These are phyloP conservation scores for Loris lydekkerianus DNA, from an alignment of 2,797 vertebrate genomes.

Conservation along the genomic window DNA sequence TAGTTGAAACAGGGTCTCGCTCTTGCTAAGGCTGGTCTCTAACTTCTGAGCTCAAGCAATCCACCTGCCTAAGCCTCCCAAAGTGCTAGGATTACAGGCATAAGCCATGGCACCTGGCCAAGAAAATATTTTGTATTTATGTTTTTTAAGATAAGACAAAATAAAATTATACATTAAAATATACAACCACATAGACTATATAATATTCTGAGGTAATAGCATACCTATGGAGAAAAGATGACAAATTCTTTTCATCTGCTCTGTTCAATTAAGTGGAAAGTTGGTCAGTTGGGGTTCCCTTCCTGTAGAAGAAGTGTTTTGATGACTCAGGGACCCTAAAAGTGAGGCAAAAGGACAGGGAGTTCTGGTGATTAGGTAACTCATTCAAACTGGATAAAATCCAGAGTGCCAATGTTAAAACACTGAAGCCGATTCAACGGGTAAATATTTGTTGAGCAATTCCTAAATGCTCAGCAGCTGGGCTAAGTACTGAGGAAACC, in stretches of 20 bases:
- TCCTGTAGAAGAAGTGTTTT: not conserved
- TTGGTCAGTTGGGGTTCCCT: not conserved
- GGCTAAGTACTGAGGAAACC: not conserved
- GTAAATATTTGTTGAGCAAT: not conserved
- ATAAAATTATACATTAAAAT: not conserved
- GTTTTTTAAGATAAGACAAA: not conserved
- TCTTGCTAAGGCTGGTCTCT: no score
- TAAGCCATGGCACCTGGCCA: not conserved
- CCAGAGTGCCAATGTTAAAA: not conserved
- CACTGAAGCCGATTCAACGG: not conserved
- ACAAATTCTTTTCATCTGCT: not conserved
- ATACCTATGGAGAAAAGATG: not conserved
- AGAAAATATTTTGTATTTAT: no score
- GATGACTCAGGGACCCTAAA: not conserved
- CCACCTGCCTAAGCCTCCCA: no score
- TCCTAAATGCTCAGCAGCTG: not conserved
- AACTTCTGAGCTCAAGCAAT: no score
- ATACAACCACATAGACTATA: not conserved
- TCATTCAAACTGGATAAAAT: not conserved
- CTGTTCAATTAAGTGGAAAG: not conserved
- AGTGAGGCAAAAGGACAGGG: not conserved
- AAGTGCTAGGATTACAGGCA: no score
- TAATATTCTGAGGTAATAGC: not conserved
- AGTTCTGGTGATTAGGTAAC: not conserved
- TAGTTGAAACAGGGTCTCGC: no score